Evolutionary conservation across 1,140 invertebrate genomes (phyloP), one percentile per base, ranked within the genome.

Genomic region (Achroia grisella): DNA sequence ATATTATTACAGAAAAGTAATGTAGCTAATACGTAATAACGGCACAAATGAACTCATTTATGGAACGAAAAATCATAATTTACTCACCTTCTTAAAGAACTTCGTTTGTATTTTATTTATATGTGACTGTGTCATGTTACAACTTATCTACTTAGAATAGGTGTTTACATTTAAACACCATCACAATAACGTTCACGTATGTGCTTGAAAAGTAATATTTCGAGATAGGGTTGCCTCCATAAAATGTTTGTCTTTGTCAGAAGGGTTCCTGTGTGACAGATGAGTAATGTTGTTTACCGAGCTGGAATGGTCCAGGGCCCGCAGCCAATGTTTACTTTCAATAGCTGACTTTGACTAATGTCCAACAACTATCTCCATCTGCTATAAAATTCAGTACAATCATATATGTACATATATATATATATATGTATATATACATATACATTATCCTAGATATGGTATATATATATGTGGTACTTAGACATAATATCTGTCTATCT

Each of bases 201-300:
- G 29, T 45, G 43, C 39, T 40, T 17, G 39, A 39, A 42, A 52
- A 47, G 44, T 43, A 47, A 52, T 52, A 52, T 52, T 43, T 52
- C 39, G 31, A 37, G 35, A 39, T 37, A 13, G 29, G 32, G 11
- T 31, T 47, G 15, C 40, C 39, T 48, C 49, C 43, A 52, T 57
- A 56, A 47, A 53, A 49, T 56, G 49, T 60, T 49, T 52, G 44
- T 44, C 48, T 50, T 44, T 39, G 46, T 46, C 39, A 43, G 32
- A 39, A 49, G 52, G 56, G 52, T 45, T 48, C 27, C 39, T 15
- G 36, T 56, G 39, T 59, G 56, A 59, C 56, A 54, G 42, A 55
- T 60, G 56, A 60, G 41, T 51, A 60, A 60, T 60, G 56, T 55
- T 60, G 45, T 52, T 58, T 35, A 10, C 39, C 15, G 40, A 36